Base-by-base conservation (phyloP, 2,113 vertebrate species). In the Sander lucioperca region DNA sequence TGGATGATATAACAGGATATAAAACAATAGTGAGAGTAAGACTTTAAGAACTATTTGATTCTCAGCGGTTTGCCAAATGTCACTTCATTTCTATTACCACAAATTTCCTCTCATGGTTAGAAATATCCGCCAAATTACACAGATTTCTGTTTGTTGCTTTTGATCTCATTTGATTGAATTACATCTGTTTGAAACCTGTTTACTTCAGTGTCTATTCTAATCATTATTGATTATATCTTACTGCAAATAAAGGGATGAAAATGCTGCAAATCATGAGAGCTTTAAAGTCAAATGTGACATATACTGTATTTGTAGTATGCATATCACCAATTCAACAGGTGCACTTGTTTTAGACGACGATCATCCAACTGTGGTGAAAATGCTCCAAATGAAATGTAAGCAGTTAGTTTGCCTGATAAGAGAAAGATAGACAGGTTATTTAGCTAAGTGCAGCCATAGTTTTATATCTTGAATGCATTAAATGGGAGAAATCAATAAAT, bases 401-500 rank as follows among this genome's bases (percentile, higher is more conserved):
- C 53, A 73, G 74, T 83, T 86, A 79, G 82, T 80, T 68, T 64
- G 84, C 69, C 77, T 82, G 82, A 84, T 77, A 70, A 81, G 69
- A 87, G 48, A 70, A 74, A 70, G 23, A 74, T 43, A 54, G 75
- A 78, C 66, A 61, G 21, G 57, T 75, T 91, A 66, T 77, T 84
- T 72, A 56, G 80, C 70, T 65, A 56, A 84, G 63, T 6, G 54
- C 63, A 84, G 57, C 73, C 5, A 27, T 36, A 23, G 39, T 79
- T 48, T 89, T 91, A 81, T 83, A 82, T 87, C 27, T 82, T 81
- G 25, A 87, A 92, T 72, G 74, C 53, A 93, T 88, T 87, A 86
- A 80, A 86, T 83, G 58, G 33, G 54, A n/a, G 74, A 86, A 93
- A 91, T 92, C 90, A 91, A 91, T 94, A 90, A 84, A 80, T 47